Conservation (phyloP, 2,113 vertebrate genomes). For the Epinephelus lanceolatus region DNA sequence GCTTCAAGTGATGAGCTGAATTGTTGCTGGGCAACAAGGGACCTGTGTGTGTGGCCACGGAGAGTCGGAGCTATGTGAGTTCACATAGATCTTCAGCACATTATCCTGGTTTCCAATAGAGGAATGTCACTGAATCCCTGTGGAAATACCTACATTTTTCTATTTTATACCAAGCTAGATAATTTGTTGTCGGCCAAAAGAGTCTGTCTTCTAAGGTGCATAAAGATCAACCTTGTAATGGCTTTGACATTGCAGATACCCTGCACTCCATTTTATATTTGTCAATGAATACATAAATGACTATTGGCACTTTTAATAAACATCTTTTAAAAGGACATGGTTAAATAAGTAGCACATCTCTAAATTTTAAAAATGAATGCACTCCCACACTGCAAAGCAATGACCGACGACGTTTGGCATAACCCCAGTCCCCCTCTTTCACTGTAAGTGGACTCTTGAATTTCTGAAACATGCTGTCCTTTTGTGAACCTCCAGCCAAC, state of each 20-base stretch:
- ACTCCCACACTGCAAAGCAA: slow-evolving; percentile 26
- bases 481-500: slow-evolving; percentile 68
- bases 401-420: slow-evolving; percentile 46
- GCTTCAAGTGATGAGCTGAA: slow-evolving; percentile 72
- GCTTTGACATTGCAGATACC: slow-evolving; percentile 30
- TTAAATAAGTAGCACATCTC: slow-evolving; percentile 35
- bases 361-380: slow-evolving; percentile 46
- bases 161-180: slow-evolving; percentile 17
- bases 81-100: slow-evolving; percentile 54
- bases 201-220: neutral
- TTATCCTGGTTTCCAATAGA: slow-evolving; percentile 34
- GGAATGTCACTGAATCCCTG: slow-evolving; percentile 33
- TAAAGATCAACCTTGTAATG: slow-evolving; percentile 20
- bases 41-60: slow-evolving; percentile 72
- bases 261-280: slow-evolving; percentile 39
- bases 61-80: slow-evolving; percentile 54
- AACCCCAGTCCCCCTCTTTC: slow-evolving; percentile 43
- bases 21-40: slow-evolving; percentile 85
- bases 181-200: slow-evolving; percentile 18
- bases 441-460: slow-evolving; percentile 55
- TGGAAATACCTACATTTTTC: slow-evolving; percentile 21
- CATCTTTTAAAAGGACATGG: neutral
- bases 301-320: slow-evolving; percentile 40
- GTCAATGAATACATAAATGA: slow-evolving; percentile 40
- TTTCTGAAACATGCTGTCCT: slow-evolving; percentile 60